phyloP scores from a whole-genome alignment of 2,797 vertebrate species.

The Sandelia bainsii region DNA sequence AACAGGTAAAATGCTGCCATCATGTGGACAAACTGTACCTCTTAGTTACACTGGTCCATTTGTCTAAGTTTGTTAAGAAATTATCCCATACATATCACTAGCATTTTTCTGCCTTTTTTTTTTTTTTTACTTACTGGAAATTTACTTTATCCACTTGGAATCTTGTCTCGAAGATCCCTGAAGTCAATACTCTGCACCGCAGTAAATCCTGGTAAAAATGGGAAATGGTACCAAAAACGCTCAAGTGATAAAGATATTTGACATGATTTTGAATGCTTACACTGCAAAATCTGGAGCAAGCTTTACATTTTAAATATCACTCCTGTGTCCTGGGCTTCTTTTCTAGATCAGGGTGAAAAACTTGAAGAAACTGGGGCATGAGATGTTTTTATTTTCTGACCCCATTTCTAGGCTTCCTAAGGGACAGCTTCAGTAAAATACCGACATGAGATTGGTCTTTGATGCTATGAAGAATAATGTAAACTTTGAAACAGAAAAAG shows the following conservation, averaged over 20 bases:
- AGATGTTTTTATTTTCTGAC: conserved; percentile 17
- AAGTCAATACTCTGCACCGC: conserved; percentile 96
- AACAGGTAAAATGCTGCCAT: conserved; percentile 47
- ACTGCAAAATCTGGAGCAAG: neutral
- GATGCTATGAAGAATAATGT: neutral
- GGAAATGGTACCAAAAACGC: neutral
- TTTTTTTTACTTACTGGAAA: conserved; percentile 92
- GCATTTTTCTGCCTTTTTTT: neutral
- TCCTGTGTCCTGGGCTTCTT: conserved; percentile 2
- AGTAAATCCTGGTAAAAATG: conserved; percentile 89
- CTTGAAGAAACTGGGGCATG: conserved; percentile 8
- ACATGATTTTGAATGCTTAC: conserved; percentile 1
- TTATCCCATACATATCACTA: neutral
- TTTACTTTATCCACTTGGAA: conserved; percentile 99
- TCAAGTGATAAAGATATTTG: neutral
- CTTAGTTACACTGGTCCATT: neutral
- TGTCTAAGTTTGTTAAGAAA: conserved; percentile 1
- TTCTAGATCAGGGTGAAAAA: conserved; percentile 22
- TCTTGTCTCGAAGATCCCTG: conserved; percentile 98
- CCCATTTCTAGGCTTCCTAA: neutral
- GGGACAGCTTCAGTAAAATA: neutral
- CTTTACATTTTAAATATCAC: neutral
- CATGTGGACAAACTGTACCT: conserved; percentile 31
- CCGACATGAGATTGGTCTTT: neutral
- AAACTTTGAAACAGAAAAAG: neutral